Conservation (phyloP, 1,140 invertebrate genomes). For the Chelonus insularis region DNA sequence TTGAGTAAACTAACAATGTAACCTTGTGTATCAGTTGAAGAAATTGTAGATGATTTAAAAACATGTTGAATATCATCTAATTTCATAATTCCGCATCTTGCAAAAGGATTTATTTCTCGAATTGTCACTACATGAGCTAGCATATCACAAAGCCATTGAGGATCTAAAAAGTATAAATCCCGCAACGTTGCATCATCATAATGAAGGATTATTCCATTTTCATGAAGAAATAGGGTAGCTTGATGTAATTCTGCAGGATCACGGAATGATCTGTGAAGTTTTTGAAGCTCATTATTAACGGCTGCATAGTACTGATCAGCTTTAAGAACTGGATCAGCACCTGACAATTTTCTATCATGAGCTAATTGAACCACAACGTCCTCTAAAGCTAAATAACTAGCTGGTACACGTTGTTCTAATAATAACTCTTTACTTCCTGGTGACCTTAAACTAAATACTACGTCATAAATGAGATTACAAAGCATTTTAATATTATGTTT, state of each 20-base stretch:
- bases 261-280: conserved; percentile 73
- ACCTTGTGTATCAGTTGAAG: conserved; percentile 68
- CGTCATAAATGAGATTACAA: conserved; percentile 92
- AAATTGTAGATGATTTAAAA: conserved; percentile 74
- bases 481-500: conserved; percentile 89
- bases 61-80: conserved; percentile 90
- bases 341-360: conserved; percentile 67
- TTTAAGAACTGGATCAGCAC: conserved; percentile 85
- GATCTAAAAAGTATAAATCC: conserved; percentile 94
- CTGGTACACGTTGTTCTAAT: conserved; percentile 92
- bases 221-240: conserved; percentile 94
- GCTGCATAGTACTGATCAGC: conserved; percentile 81
- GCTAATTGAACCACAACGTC: conserved; percentile 85
- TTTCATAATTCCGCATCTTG: conserved; percentile 90
- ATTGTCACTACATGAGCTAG: conserved; percentile 95
- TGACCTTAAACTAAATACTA: conserved; percentile 87
- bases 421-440: conserved; percentile 89
- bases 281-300: conserved; percentile 72
- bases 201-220: conserved; percentile 96
- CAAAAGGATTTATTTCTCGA: conserved; percentile 94
- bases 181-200: conserved; percentile 96
- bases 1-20: conserved; percentile 89
- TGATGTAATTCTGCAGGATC: conserved; percentile 91
- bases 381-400: conserved; percentile 92
- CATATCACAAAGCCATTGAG: conserved; percentile 98